Base-by-base conservation (phyloP, 2,888 invertebrate genomes). In the Brenthis daphne region DNA sequence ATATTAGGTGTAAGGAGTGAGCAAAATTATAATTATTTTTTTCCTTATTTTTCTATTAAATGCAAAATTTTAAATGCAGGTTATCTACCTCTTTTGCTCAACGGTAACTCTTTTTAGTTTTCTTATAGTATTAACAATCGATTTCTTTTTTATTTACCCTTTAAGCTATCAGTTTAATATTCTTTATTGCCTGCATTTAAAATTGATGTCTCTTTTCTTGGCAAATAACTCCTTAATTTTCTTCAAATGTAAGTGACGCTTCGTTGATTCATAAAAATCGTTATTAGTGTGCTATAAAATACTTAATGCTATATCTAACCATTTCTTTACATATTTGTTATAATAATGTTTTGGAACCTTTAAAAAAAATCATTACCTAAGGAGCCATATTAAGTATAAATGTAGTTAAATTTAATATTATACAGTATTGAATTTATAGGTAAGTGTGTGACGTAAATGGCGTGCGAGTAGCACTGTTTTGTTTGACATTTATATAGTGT, bases 391-490 rank as follows among this genome's bases (percentile, higher is more conserved):
- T 37, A 70, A 64, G 48, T 60, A 67, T 73, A 66, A 70, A 61
- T 53, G 50, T 73, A 73, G 68, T 56, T 73, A 69, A 64, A 61
- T 51, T 50, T 67, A 66, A 66, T 58, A 68, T 20, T 68, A 74
- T 69, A 83, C 76, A 78, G 79, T 80, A 82, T 78, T 82, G 76
- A 81, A 82, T 79, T 81, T 78, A 82, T 80, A 67, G 65, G 71
- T 77, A 78, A 74, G 78, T 70, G 74, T 77, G 64, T 75, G 76
- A 65, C 53, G 54, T 75, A 79, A 37, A 78, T 73, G 79, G 81
- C 72, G 81, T 79, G 82, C 78, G 85, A 82, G 85, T 87, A 84
- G 87, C 88, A 88, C 87, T 85, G 71, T 76, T 77, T 74, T 77
- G 69, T 79, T 77, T 76, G 73, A 77, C 79, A n/a, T 68, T 78